Evolutionary conservation across 2,113 vertebrate genomes (phyloP), one percentile per base, ranked within the genome.

Genomic region (Herpetotheres cachinnans): DNA sequence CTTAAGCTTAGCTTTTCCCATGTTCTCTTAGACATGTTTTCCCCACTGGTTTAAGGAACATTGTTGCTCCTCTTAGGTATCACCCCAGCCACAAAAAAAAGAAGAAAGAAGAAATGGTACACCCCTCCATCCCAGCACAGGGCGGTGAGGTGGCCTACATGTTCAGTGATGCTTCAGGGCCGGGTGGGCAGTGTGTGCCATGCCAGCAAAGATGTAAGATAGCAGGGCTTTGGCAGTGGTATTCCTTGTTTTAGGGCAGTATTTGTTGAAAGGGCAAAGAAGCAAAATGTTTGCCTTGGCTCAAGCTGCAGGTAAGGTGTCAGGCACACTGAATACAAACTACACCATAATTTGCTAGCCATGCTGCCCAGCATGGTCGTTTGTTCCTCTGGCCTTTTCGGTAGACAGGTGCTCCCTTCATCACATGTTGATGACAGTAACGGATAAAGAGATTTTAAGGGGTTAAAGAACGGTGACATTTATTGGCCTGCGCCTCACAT

Each of bases 91-190:
- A 44, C 7, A 22, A 77, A 62, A 4, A 0, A 17, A 14, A 19
- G n/a, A n/a, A 38, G 13, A 16, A 10, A 22, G 12, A 13, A 21
- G n/a, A n/a, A n/a, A n/a, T n/a, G n/a, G 0, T 13, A 2, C 3
- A 22, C 52, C 21, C 10, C 30, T 69, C 47, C 7, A 24, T 6
- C 20, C 52, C 67, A 18, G 32, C 1, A 6, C 2, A 56, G 21
- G 27, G n/a, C 1, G 1, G 6, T 27, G 59, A 58, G 69, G 19
- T 10, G 36, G 12, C 10, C 40, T 42, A 9, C 5, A 4, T 1
- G 9, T 5, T 56, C 59, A 18, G 50, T 4, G 34, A 9, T 6
- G 34, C 56, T 66, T 17, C 46, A 44, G 56, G 40, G 24, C 15
- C 36, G 54, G 30, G n/a, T 16, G 54, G 66, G 26, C 38, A 40